Evolutionary conservation across 2,888 invertebrate species (phyloP), one percentile per base, ranked within the genome.

Genomic region (Ptychoptera albimana): DNA sequence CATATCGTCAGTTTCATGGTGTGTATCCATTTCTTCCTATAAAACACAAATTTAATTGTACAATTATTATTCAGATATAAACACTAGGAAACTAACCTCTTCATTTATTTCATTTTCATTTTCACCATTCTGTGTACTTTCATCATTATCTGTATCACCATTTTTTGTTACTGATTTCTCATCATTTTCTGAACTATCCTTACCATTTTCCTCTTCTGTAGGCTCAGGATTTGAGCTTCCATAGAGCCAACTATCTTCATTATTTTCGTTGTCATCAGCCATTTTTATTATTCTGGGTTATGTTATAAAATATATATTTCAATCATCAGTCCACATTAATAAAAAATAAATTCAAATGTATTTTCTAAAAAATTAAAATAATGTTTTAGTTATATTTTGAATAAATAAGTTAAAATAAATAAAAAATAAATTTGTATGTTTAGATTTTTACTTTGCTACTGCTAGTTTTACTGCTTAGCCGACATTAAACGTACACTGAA

Each of bases 241-340:
- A 57, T 89, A 89, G 48, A 89, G 69, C 87, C 87, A 89, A 58
- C 76, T 82, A 69, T 89, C 88, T 60, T 89, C 88, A 64, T 82
- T 84, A 3, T 66, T 61, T 23, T 23, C 23, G 23, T 23, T 23
- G 53, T 74, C 75, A 48, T 78, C 79, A 54, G 76, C 74, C 75
- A 77, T 76, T 61, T 67, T 64, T 56, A 32, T 39, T 41, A 40
- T 43, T 36, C 23, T 23, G 23, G 23, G 23, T 23, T 23, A 23
- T 23, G 23, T 23, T 23, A 23, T 23, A 7, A 23, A 23, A 23
- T 23, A 23, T 23, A 23, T 23, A 23, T 23, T 23, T 23, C 3
- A 23, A 5, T 23, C 23, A 23, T 23, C 7, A 23, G 23, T 23
- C 7, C 3, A 23, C 3, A 23, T 5, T 23, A 3, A 23, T 23